Evolutionary conservation across 2,888 invertebrate genomes (phyloP).

Genomic region (Folsomia candida): DNA sequence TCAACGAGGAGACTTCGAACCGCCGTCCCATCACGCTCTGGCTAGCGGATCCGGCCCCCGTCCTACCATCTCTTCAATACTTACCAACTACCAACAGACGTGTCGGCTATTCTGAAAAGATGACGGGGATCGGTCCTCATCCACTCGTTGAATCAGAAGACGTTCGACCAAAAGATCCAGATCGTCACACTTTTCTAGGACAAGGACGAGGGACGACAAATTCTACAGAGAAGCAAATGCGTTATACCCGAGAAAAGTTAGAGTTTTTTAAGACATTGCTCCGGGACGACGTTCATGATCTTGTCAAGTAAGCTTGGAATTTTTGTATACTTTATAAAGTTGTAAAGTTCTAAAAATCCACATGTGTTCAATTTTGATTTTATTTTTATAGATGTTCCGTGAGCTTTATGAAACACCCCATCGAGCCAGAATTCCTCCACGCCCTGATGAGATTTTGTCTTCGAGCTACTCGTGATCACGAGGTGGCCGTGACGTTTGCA

Average conservation of each 20-base stretch:
- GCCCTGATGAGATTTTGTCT: conserved; percentile 72
- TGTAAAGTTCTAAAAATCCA: not conserved
- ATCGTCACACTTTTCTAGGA: too few species aligned
- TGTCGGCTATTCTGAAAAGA: conserved; percentile 10
- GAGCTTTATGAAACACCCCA: conserved; percentile 65
- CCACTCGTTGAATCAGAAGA: too few species aligned
- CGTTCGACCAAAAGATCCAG: too few species aligned
- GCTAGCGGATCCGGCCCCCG: conserved; percentile 47
- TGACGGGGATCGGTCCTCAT: not conserved
- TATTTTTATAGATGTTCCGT: conserved; percentile 62
- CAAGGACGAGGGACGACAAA: too few species aligned
- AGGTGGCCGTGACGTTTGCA: conserved; percentile 70
- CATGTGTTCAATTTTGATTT: too few species aligned
- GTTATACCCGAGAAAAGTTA: not conserved
- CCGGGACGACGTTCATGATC: conserved; percentile 3
- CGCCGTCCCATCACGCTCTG: conserved; percentile 73
- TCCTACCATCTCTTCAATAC: too few species aligned
- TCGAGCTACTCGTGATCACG: conserved; percentile 70
- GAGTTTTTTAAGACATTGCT: conserved; percentile 6
- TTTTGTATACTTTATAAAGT: not conserved
- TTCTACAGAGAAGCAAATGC: conserved; percentile 4
- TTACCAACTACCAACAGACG: too few species aligned
- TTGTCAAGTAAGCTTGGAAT: conserved; percentile 10
- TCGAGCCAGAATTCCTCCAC: conserved; percentile 74
- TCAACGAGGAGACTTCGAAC: conserved; percentile 79